These are phyloP conservation scores for Notothenia coriiceps DNA, from an alignment of 2,113 vertebrate genomes.

Conservation along the genomic window DNA sequence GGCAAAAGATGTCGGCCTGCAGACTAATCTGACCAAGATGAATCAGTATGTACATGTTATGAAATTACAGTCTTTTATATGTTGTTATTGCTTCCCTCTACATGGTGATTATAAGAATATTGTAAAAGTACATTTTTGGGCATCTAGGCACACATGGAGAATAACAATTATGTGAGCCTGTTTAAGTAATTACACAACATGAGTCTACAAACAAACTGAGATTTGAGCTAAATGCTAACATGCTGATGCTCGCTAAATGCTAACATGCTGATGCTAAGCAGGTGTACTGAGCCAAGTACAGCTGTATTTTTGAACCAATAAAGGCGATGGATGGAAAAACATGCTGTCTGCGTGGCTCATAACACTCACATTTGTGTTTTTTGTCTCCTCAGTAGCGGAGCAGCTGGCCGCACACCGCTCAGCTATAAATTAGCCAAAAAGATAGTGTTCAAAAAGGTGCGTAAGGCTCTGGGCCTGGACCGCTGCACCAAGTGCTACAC, in stretches of 20 bases:
- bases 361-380: background rate
- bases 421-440: slow-evolving; percentile 89
- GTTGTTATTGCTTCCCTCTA: background rate
- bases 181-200: background rate
- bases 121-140: background rate
- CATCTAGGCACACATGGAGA: background rate
- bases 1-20: slow-evolving; percentile 90
- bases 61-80: background rate
- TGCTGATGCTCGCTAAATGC: background rate
- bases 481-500: slow-evolving; percentile 89
- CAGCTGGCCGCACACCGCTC: slow-evolving; percentile 43
- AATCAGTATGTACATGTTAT: slow-evolving; percentile 81
- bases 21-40: slow-evolving; percentile 87
- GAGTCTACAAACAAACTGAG: background rate
- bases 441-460: slow-evolving; percentile 90
- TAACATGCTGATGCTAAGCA: background rate
- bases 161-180: background rate
- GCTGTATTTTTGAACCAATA: background rate
- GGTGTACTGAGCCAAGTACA: background rate
- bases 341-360: background rate
- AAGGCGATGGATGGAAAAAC: too few relatives aligned
- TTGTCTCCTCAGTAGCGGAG: slow-evolving; percentile 50
- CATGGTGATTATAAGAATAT: background rate
- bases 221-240: background rate
- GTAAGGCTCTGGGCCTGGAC: slow-evolving; percentile 89